Percentiles rank a stretch among this genome's conserved stretches.
phyloP scores from a whole-genome alignment of 2,888 invertebrate genomes.

The Bombylius discolor region DNA sequence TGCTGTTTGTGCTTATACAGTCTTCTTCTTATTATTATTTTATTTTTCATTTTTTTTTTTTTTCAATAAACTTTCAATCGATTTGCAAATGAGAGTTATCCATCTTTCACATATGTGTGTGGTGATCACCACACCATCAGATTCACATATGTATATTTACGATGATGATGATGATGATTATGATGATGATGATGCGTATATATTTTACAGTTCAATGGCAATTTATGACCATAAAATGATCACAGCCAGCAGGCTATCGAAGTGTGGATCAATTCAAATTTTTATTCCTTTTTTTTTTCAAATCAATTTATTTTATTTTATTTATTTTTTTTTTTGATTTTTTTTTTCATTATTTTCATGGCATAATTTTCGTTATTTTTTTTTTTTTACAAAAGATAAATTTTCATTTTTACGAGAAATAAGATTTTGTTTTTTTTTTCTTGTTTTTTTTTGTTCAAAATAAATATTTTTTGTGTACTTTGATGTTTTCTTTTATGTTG shows the following conservation, averaged over 20 bases:
- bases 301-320: neutral
- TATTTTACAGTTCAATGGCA: constrained; percentile 3
- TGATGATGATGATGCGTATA: neutral
- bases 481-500: no score
- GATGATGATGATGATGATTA: neutral
- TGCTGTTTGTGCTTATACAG: no score
- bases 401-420: neutral
- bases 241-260: constrained; percentile 5
- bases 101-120: constrained; percentile 4
- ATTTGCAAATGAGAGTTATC: neutral
- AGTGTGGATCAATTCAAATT: constrained; percentile 4
- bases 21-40: no score
- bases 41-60: neutral
- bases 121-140: neutral
- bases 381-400: neutral
- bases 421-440: neutral
- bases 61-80: constrained; percentile 7
- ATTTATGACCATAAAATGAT: constrained; percentile 8
- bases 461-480: no score
- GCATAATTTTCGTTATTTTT: neutral
- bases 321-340: no score
- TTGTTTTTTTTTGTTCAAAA: neutral
- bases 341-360: no score
- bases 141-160: neutral
- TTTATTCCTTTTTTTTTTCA: neutral